Evolutionary conservation across 30 jellyfish, hydroid and myxozoan species (phyloP).

Genomic region (Mastigias papua): DNA sequence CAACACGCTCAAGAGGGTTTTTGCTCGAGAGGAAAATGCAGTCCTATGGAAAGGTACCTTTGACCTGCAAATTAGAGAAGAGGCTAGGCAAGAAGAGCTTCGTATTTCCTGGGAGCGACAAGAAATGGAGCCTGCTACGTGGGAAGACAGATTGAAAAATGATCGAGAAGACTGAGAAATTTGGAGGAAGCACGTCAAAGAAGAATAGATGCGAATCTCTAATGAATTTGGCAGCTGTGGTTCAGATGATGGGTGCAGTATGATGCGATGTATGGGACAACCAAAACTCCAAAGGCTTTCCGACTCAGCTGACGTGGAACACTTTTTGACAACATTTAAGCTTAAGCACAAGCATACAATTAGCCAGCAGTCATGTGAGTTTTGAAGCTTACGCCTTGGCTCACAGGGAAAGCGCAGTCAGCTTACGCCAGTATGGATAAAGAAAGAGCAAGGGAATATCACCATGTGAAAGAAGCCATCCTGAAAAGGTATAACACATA

Average conservation of each 20-base stretch:
- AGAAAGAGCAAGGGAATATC: not conserved
- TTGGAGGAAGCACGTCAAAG: conserved; percentile 6
- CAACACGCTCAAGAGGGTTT: too few species aligned
- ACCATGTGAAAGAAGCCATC: not conserved
- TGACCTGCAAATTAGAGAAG: conserved; percentile 27
- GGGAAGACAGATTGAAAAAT: not conserved
- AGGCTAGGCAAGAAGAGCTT: conserved; percentile 20
- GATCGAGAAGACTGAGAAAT: conserved; percentile 9
- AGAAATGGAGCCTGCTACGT: not conserved
- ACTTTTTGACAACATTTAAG: conserved; percentile 16
- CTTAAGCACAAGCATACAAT: conserved; percentile 1
- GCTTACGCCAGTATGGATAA: not conserved
- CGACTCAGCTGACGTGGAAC: conserved; percentile 4
- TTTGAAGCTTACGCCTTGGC: conserved; percentile 4
- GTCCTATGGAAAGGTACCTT: too few species aligned
- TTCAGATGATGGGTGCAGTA: conserved; percentile 13
- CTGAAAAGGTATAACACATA: not conserved
- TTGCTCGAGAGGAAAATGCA: too few species aligned
- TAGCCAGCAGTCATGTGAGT: conserved; percentile 6
- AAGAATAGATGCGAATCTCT: not conserved
- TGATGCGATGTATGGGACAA: conserved; percentile 14
- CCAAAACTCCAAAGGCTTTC: conserved; percentile 16
- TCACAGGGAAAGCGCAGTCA: conserved; percentile 6
- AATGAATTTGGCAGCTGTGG: not conserved
- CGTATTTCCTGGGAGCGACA: conserved; percentile 21